Evolutionary conservation across 2,797 vertebrate genomes (phyloP), one percentile per base, ranked within the genome.

Genomic region (Kryptopterus vitreolus): DNA sequence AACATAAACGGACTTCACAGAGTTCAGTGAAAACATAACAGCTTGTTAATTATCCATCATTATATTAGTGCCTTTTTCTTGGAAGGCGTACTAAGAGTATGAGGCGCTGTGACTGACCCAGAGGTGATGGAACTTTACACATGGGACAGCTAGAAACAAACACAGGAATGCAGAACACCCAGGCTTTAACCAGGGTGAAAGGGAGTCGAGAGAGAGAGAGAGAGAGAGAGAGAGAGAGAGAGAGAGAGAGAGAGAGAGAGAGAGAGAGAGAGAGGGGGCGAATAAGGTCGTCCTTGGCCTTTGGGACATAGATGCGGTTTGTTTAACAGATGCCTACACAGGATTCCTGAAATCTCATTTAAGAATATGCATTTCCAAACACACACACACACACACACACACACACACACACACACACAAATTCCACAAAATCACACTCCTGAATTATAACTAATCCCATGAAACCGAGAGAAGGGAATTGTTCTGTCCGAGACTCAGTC

Each of bases 121-220:
- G 76, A 57, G 81, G 76, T 81, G 73, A 79, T 11, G 35, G 73
- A 68, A 58, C 66, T 83, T 79, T 55, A 79, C 79, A 75, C 81
- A 70, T 79, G 62, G 68, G 46, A 46, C 69, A 68, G 69, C 70
- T 78, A 35, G 26, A 72, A 52, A 74, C 78, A 79, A 78, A 81
- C 69, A 61, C 55, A 77, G 81, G 84, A 87, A 87, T 85, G 83
- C 65, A 35, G 78, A 84, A 68, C 77, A 84, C 81, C 73, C 82
- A 82, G 82, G 62, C 69, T 70, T 84, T 85, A 85, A 87, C 81
- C 81, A n/a, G 83, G 89, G 38, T 43, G 38, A 90, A 85, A 88
- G 12, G 83, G 81, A 80, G 38, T 43, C 3, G 24, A 58, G 66
- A 16, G 78, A 1, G 13, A 18, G 4, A 11, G 71, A 62, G 66